Evolutionary conservation across 2,113 vertebrate genomes (phyloP), one percentile per base, ranked within the genome.

Genomic region (Tragelaphus scriptus): DNA sequence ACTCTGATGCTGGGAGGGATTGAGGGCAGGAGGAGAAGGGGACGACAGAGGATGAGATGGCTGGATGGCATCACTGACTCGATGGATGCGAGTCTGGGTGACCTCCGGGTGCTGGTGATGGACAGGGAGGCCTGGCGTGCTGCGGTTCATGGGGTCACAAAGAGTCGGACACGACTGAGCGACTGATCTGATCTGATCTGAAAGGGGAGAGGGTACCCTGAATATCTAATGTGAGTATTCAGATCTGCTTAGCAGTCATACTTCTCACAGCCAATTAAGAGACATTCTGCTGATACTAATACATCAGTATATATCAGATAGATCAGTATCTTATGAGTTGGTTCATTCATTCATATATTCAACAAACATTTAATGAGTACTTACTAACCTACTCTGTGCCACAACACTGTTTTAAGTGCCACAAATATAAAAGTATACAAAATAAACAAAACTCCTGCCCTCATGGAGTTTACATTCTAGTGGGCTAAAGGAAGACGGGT

Each of bases 311-410:
- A 68, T 68, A 68, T 36, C 65, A 68, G 32, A 36, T 36, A 68
- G 32, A 17, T 36, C 53, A 58, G 26, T 85, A 80, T 51, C n/a
- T 85, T 80, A 93, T 68, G 49, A 85, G 28, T 86, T 71, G 63
- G 28, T 88, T 92, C 53, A 94, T 58, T 82, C 59, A 88, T 77
- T 89, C 49, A 95, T 68, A 91, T 40, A 53, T 40, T 86, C 10
- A 91, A 96, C 51, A 87, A 96, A 96, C 86, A 81, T 61, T 80
- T 80, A 49, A 21, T 71, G 86, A 94, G 51, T 87, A n/a, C 40
- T 59, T 53, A 55, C 19, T 77, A 85, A 59, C 36, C 40, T 86
- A 85, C 36, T 59, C 61, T 63, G 32, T 75, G 28, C 21, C 88
- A 95, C 32, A 25, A 11, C 56, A 28, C 77, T 65, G 6, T 82